These are phyloP conservation scores for Pardalotus punctatus DNA, from an alignment of 2,113 vertebrate species.

Conservation along the genomic window DNA sequence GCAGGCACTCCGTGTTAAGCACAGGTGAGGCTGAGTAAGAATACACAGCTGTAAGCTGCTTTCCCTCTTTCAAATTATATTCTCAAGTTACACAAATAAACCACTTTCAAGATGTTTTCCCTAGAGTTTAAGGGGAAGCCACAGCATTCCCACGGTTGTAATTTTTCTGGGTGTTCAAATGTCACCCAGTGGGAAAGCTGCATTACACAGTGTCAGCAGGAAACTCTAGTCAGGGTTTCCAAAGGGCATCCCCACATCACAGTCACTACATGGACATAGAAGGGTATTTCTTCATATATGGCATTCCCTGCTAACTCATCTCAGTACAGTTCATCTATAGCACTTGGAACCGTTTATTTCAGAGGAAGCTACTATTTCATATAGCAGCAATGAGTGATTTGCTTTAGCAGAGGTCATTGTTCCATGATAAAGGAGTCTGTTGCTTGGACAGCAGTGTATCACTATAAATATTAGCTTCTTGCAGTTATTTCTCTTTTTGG, in stretches of 20 bases:
- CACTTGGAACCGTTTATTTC: neutral
- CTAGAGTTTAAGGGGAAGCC: neutral
- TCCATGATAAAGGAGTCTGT: neutral
- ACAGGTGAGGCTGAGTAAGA: neutral
- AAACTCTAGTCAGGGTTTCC: neutral
- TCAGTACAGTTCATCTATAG: neutral
- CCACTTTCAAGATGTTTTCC: neutral
- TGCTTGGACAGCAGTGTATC: neutral
- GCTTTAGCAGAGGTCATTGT: neutral
- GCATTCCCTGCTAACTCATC: neutral
- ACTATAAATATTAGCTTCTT: neutral
- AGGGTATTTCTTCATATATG: accelerated
- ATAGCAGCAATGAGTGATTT: neutral
- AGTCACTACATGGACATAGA: neutral
- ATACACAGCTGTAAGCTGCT: neutral
- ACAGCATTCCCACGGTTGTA: neutral
- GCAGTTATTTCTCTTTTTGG: neutral
- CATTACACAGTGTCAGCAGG: neutral
- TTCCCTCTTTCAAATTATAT: neutral
- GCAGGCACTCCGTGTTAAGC: neutral
- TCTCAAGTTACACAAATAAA: neutral
- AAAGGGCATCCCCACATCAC: neutral
- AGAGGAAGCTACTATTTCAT: neutral
- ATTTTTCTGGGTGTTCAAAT: neutral
- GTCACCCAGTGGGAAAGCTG: neutral